Conservation (phyloP, 2,888 invertebrate genomes). For the Stenurella melanura region DNA sequence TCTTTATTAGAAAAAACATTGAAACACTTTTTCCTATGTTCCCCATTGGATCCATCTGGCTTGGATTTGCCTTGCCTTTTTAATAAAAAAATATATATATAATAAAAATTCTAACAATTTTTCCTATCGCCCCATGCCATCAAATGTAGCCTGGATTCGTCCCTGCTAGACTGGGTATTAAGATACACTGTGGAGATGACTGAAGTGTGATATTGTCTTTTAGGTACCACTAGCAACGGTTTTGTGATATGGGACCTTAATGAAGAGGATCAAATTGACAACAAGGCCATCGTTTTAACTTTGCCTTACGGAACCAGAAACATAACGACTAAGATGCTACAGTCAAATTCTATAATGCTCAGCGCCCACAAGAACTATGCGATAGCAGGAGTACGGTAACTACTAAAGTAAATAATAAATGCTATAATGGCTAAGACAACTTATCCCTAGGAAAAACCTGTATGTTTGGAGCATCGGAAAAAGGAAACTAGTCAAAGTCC, state of each 20-base stretch:
- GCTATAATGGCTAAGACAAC: neutral
- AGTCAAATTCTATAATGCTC: slow-evolving; percentile 93
- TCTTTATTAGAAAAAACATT: no score
- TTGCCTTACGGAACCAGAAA: slow-evolving; percentile 93
- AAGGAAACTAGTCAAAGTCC: slow-evolving; percentile 88
- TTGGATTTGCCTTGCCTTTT: no score
- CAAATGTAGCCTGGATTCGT: no score
- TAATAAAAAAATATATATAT: no score
- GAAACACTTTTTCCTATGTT: no score
- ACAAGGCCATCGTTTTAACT: slow-evolving; percentile 80
- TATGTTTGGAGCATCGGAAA: slow-evolving; percentile 95
- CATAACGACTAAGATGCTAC: slow-evolving; percentile 92
- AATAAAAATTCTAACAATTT: no score
- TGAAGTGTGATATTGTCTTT: slow-evolving; percentile 18
- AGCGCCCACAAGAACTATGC: slow-evolving; percentile 93
- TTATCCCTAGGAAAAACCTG: slow-evolving; percentile 81
- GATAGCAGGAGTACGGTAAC: slow-evolving; percentile 92
- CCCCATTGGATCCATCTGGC: no score
- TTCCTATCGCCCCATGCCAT: no score
- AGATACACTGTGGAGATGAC: no score
- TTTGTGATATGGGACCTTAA: slow-evolving; percentile 89
- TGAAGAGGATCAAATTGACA: slow-evolving; percentile 72
- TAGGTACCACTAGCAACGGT: slow-evolving; percentile 86
- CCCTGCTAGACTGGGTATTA: no score
- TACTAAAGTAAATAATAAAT: neutral